A percentile compares a stretch with the other conserved stretches of the same genome.
Conservation (phyloP, 2,888 invertebrate genomes). For the Dolomedes plantarius region DNA sequence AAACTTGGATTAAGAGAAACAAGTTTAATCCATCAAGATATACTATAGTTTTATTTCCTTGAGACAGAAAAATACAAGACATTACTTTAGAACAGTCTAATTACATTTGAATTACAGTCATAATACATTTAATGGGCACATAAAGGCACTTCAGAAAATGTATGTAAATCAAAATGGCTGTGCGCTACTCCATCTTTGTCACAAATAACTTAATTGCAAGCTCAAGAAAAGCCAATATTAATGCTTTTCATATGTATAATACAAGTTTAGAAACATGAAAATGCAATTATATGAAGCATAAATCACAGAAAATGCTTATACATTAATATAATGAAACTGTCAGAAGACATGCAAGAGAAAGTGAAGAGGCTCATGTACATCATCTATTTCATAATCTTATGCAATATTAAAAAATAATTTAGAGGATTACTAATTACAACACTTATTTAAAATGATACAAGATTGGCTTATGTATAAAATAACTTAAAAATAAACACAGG, state of each 20-base stretch:
- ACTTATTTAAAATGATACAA: too few relatives aligned
- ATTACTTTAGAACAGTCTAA: slow-evolving; percentile 31
- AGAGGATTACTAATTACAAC: too few relatives aligned
- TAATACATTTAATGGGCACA: slow-evolving; percentile 44
- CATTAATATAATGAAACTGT: slow-evolving; percentile 20
- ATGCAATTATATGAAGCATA: slow-evolving; percentile 14
- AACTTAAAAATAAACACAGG: too few relatives aligned
- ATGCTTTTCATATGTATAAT: slow-evolving; percentile 30
- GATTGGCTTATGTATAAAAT: too few relatives aligned
- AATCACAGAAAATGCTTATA: slow-evolving; percentile 24
- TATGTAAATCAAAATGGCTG: slow-evolving; percentile 46
- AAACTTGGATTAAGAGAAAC: neutral
- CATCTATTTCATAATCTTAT: too few relatives aligned
- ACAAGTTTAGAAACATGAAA: slow-evolving; percentile 23
- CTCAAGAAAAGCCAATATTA: slow-evolving; percentile 27
- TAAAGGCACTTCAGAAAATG: slow-evolving; percentile 63
- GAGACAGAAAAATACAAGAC: slow-evolving; percentile 33
- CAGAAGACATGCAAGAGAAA: neutral
- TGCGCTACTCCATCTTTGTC: slow-evolving; percentile 54
- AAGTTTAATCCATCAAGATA: neutral
- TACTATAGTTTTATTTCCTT: slow-evolving; percentile 11
- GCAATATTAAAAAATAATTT: too few relatives aligned
- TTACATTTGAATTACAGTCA: slow-evolving; percentile 25
- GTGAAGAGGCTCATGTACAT: neutral
- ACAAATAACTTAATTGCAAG: slow-evolving; percentile 31